Evolutionary conservation across 64 coral and sea anemone species (phyloP).

Genomic region (Stichodactyla mertensii): DNA sequence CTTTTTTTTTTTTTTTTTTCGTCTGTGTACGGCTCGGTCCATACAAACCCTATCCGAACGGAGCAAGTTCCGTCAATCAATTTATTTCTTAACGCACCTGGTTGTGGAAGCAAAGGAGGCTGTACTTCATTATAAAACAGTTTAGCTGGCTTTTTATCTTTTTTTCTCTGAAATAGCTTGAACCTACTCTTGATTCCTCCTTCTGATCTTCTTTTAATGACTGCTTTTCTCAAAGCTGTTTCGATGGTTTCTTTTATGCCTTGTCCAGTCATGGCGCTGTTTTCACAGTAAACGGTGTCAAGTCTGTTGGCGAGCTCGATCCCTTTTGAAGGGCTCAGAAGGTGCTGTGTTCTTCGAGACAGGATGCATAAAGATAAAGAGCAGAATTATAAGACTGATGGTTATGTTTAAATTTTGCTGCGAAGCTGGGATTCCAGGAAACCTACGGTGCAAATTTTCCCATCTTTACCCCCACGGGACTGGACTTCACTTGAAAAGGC

Average conservation of each 20-base stretch:
- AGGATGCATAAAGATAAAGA: not conserved
- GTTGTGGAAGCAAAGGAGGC: conserved; percentile 36
- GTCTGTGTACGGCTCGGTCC: too few species aligned
- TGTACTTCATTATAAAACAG: conserved; percentile 23
- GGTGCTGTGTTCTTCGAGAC: not conserved
- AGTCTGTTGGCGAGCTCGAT: conserved; percentile 41
- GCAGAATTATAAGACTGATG: not conserved
- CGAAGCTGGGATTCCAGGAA: not conserved
- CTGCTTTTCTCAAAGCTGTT: conserved; percentile 38
- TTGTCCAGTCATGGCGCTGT: conserved; percentile 35
- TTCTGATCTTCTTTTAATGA: conserved; percentile 18
- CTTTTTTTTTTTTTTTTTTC: too few species aligned
- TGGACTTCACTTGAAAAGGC: too few species aligned
- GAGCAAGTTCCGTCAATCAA: too few species aligned
- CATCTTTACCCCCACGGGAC: too few species aligned
- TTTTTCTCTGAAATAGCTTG: conserved; percentile 13
- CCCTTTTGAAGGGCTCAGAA: conserved; percentile 30
- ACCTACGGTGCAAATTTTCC: too few species aligned
- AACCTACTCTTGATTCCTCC: conserved; percentile 22
- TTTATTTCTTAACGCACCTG: not conserved
- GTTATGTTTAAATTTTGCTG: not conserved
- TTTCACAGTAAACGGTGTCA: conserved; percentile 34
- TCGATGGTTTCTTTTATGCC: conserved; percentile 21
- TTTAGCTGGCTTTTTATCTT: conserved; percentile 11
- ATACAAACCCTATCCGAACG: too few species aligned